Percentiles rank a stretch among this genome's conserved stretches.
Evolutionary conservation across 1,140 invertebrate species (phyloP).

Genomic region (Cardiocondyla obscurior): DNA sequence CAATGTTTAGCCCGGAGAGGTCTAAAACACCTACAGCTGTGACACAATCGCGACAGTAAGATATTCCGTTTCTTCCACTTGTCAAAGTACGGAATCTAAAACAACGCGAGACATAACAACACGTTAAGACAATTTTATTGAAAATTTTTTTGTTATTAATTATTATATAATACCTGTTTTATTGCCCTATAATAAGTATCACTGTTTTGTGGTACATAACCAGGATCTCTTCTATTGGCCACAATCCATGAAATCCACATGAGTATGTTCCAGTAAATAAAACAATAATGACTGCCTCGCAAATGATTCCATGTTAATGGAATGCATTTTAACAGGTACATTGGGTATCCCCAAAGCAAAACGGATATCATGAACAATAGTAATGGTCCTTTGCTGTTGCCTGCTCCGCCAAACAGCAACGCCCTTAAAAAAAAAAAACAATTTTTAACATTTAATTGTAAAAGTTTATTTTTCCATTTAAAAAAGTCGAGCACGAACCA

Average conservation of each 20-base stretch:
- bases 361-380: conserved; percentile 94
- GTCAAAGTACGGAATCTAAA: conserved; percentile 92
- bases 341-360: conserved; percentile 95
- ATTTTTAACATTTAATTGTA: not conserved
- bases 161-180: conserved; percentile 85
- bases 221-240: conserved; percentile 94
- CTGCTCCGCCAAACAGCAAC: conserved; percentile 94
- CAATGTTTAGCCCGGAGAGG: conserved; percentile 96
- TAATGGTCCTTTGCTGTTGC: conserved; percentile 94
- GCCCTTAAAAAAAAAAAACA: conserved; percentile 83
- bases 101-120: not conserved
- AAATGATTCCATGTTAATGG: conserved; percentile 96
- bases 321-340: conserved; percentile 95
- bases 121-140: not conserved
- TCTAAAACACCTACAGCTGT: conserved; percentile 94
- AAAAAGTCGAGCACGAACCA: conserved; percentile 85
- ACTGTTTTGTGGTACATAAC: conserved; percentile 94
- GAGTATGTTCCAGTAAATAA: conserved; percentile 94
- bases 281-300: conserved; percentile 93
- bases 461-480: not conserved
- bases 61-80: conserved; percentile 94
- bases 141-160: too few relatives aligned
- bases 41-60: conserved; percentile 94
- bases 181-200: conserved; percentile 95
- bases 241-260: conserved; percentile 97